Conservation (phyloP, 2,113 vertebrate species). For the Tiliqua scincoides region DNA sequence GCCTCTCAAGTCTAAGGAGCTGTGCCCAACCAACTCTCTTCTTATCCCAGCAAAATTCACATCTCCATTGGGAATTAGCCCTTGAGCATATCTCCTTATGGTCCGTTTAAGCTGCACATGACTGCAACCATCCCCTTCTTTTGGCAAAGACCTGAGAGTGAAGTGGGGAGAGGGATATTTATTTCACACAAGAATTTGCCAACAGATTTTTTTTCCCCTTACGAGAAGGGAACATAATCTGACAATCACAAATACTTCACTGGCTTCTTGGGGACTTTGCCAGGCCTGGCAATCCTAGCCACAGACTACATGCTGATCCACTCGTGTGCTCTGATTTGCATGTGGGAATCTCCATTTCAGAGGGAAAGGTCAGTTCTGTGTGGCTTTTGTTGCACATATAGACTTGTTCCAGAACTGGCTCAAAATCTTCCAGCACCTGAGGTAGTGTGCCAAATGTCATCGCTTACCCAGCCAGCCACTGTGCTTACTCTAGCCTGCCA, state of each 20-base stretch:
- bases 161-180: neutral
- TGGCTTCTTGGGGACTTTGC: neutral
- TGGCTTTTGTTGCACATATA: neutral
- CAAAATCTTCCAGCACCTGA: too few relatives aligned
- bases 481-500: too few relatives aligned
- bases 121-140: neutral
- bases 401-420: too few relatives aligned
- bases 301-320: neutral
- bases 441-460: too few relatives aligned
- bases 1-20: too few relatives aligned
- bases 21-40: neutral
- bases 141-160: neutral
- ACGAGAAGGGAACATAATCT: neutral
- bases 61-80: neutral
- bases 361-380: too few relatives aligned
- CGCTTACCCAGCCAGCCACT: too few relatives aligned
- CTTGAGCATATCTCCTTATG: neutral
- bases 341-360: neutral
- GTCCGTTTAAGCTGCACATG: rapidly evolving
- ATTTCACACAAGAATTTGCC: neutral
- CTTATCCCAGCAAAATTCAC: neutral
- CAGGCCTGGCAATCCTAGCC: too few relatives aligned
- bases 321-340: too few relatives aligned
- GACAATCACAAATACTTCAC: neutral
- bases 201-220: neutral